A percentile compares a stretch with the other conserved stretches of the same genome.
Evolutionary conservation across 2,888 invertebrate species (phyloP).

Genomic region (Caenorhabditis sinica): DNA sequence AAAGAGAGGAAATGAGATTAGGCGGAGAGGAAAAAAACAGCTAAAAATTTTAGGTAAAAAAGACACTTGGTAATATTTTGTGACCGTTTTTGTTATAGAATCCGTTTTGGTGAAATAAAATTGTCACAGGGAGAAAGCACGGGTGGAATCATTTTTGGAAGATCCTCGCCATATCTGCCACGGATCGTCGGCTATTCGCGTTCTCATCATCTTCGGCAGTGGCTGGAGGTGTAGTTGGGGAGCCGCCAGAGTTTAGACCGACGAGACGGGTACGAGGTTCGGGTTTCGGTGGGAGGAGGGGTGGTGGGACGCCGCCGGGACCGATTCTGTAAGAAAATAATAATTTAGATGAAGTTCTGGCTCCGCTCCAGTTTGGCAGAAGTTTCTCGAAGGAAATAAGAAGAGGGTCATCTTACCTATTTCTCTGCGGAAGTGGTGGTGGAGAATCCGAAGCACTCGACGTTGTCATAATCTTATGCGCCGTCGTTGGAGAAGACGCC

Average conservation of each 20-base stretch:
- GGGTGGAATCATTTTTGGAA: constrained; percentile 62
- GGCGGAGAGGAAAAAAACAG: too few relatives aligned
- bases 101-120: background rate
- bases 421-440: constrained; percentile 68
- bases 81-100: constrained; percentile 3
- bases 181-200: constrained; percentile 73
- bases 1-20: background rate
- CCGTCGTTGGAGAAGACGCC: constrained; percentile 43
- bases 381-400: too few relatives aligned
- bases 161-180: constrained; percentile 78
- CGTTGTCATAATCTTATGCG: constrained; percentile 9
- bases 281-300: constrained; percentile 72
- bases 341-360: too few relatives aligned
- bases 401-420: constrained; percentile 57
- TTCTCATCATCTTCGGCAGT: constrained; percentile 72
- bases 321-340: constrained; percentile 50
- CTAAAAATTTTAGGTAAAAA: background rate
- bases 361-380: too few relatives aligned
- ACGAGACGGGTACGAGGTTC: constrained; percentile 63
- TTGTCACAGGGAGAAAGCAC: constrained; percentile 1
- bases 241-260: constrained; percentile 16
- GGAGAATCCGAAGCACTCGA: constrained; percentile 60
- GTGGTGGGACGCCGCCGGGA: constrained; percentile 65
- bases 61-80: background rate
- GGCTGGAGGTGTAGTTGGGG: constrained; percentile 50